Conservation (phyloP, 2,888 invertebrate genomes). For the Nebria salina region DNA sequence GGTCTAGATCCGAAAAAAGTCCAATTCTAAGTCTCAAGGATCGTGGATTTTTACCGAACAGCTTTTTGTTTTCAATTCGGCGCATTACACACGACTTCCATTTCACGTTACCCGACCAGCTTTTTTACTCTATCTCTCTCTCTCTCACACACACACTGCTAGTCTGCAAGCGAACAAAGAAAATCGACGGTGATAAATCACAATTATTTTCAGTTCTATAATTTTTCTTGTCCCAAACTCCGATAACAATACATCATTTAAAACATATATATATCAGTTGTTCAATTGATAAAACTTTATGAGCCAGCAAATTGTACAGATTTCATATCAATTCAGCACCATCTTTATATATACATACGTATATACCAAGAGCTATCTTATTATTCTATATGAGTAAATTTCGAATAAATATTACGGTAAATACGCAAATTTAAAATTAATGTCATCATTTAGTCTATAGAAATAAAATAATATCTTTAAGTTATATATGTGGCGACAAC, state of each 20-base stretch:
- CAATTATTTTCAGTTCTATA: neutral
- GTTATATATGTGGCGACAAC: too few species aligned
- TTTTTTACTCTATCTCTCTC: neutral
- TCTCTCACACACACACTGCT: neutral
- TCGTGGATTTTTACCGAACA: neutral
- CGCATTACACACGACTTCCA: neutral
- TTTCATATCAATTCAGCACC: neutral
- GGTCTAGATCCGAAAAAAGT: neutral
- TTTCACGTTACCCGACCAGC: neutral
- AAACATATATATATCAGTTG: neutral
- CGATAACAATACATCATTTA: neutral
- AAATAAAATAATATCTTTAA: too few species aligned
- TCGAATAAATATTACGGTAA: too few species aligned
- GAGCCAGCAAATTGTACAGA: neutral
- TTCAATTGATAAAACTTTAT: neutral
- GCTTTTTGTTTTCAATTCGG: neutral
- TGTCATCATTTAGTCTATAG: too few species aligned
- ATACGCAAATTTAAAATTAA: too few species aligned
- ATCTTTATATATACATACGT: too few species aligned
- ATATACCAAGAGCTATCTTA: too few species aligned
- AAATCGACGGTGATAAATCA: neutral
- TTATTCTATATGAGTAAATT: too few species aligned
- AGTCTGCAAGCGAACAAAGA: neutral
- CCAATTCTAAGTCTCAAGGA: neutral
- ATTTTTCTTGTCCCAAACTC: neutral